These are phyloP conservation scores for Scytalopus superciliaris DNA, from an alignment of 2,113 vertebrate species.

Conservation along the genomic window DNA sequence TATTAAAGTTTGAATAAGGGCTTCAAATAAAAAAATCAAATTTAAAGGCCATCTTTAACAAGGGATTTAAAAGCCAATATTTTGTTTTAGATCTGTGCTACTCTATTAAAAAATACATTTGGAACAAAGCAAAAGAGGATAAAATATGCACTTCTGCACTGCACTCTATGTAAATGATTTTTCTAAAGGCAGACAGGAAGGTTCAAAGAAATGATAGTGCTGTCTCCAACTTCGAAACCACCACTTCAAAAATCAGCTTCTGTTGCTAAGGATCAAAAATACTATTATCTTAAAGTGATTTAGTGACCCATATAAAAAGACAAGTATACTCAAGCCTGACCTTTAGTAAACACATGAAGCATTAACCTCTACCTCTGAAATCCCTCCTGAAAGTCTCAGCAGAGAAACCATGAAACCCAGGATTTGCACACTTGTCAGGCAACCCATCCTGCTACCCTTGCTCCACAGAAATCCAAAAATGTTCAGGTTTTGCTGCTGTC, in stretches of 20 bases:
- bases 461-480: neutral
- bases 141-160: conserved; percentile 5
- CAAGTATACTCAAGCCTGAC: conserved; percentile 5
- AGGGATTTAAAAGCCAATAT: neutral
- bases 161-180: conserved; percentile 19
- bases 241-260: conserved; percentile 38
- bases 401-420: neutral
- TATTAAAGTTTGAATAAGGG: neutral
- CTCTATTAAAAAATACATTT: neutral
- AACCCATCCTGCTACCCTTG: neutral
- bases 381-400: neutral
- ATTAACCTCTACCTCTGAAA: conserved; percentile 5
- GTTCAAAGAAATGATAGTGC: conserved; percentile 49
- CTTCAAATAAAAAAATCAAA: neutral
- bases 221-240: conserved; percentile 39
- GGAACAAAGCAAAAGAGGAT: conserved; percentile 15
- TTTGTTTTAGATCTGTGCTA: neutral
- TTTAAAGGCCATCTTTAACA: neutral
- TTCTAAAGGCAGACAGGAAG: conserved; percentile 14
- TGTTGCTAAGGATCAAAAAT: conserved; percentile 35
- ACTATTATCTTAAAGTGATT: conserved; percentile 22
- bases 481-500: neutral
- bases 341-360: neutral
- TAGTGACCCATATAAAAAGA: conserved; percentile 9
- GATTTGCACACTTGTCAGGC: neutral